Conservation (phyloP, 2,888 invertebrate genomes). For the Dryobotodes eremita region DNA sequence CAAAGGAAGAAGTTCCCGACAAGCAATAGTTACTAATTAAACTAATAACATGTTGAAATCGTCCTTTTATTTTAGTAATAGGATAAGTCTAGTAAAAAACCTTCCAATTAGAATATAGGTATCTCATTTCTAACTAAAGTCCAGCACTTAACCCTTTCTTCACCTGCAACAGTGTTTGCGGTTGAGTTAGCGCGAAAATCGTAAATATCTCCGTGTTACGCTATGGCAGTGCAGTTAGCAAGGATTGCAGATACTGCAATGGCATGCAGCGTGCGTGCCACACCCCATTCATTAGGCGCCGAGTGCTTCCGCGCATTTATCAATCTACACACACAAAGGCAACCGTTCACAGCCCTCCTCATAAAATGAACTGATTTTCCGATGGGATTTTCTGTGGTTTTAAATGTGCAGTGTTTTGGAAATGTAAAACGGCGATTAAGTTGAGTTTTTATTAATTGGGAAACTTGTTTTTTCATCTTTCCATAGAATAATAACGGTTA, state of each 20-base stretch:
- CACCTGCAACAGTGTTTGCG: conserved; percentile 67
- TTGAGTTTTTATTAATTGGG: neutral
- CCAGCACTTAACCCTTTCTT: conserved; percentile 53
- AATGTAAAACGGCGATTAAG: conserved; percentile 6
- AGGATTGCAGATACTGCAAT: conserved; percentile 84
- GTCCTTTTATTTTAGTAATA: conserved; percentile 40
- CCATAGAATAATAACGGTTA: neutral
- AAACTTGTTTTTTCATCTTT: neutral
- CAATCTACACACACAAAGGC: conserved; percentile 84
- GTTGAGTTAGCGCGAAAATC: conserved; percentile 72
- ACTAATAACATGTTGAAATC: neutral
- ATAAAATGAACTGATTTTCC: conserved; percentile 63
- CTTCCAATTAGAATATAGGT: neutral
- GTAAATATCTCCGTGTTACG: conserved; percentile 77
- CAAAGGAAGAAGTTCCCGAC: neutral
- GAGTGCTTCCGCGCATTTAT: conserved; percentile 90
- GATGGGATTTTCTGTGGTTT: conserved; percentile 44
- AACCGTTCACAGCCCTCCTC: conserved; percentile 73
- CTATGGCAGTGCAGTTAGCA: conserved; percentile 77
- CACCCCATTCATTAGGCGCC: conserved; percentile 89
- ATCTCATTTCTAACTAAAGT: conserved; percentile 8
- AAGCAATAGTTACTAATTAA: conserved; percentile 7
- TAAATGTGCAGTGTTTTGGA: conserved; percentile 39
- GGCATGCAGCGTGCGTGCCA: conserved; percentile 87
- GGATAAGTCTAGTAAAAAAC: neutral